phyloP scores from a whole-genome alignment of 1,140 invertebrate species.

The Teleogryllus occipitalis region DNA sequence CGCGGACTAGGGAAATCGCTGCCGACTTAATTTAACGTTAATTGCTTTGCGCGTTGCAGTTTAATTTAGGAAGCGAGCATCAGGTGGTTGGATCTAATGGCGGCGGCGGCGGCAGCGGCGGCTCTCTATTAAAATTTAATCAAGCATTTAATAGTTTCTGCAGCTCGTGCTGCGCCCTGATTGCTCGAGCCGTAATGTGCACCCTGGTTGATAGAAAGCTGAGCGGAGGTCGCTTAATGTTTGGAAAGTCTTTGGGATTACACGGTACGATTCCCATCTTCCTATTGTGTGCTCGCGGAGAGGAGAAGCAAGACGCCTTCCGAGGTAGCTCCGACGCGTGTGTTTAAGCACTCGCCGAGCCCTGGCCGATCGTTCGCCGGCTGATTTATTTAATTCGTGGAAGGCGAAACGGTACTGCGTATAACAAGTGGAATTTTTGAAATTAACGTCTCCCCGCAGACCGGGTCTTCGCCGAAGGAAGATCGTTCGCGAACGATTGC shows the following conservation, averaged over 20 bases:
- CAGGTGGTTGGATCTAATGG: background rate
- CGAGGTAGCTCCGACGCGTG: no score
- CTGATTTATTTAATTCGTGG: background rate
- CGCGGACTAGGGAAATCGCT: background rate
- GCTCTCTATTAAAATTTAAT: background rate
- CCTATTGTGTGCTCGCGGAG: no score
- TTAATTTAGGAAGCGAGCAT: background rate
- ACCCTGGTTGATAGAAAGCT: background rate
- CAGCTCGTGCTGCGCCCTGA: background rate
- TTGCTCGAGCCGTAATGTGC: background rate
- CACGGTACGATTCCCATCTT: background rate
- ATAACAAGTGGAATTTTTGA: no score
- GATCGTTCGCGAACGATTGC: no score
- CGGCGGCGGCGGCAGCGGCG: no score
- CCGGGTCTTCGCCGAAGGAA: no score
- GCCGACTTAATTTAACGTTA: background rate
- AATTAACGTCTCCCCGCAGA: no score
- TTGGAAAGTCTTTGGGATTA: background rate
- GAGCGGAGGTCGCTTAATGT: background rate
- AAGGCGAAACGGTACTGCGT: background rate
- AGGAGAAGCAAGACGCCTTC: no score
- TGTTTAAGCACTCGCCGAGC: no score
- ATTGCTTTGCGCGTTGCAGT: conserved; percentile 3
- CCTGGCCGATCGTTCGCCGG: background rate
- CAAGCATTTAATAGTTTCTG: conserved; percentile 1